phyloP scores from a whole-genome alignment of 2,113 vertebrate species.

The Cygnus buccinator region DNA sequence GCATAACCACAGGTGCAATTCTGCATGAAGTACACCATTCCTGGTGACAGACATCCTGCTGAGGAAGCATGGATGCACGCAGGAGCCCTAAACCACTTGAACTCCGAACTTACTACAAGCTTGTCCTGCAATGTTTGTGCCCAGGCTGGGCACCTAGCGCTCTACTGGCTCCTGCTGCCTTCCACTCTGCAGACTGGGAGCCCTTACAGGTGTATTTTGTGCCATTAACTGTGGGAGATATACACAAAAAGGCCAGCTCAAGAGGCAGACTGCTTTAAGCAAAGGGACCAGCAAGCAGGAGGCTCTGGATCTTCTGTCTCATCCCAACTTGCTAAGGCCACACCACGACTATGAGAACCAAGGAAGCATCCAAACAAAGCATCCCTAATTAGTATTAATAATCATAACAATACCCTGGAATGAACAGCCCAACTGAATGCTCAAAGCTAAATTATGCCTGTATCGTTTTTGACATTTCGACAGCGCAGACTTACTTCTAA shows the following conservation, averaged over 20 bases:
- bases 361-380: background rate
- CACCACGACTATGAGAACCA: background rate
- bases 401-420: background rate
- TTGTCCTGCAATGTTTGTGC: background rate
- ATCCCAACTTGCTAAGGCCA: background rate
- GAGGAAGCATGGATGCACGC: background rate
- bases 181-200: background rate
- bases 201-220: background rate
- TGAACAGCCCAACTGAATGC: background rate
- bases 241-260: background rate
- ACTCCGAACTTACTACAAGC: background rate
- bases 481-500: background rate
- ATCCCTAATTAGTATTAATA: background rate
- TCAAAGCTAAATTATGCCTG: background rate
- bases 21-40: background rate
- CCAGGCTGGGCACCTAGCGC: background rate
- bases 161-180: background rate
- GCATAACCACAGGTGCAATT: background rate
- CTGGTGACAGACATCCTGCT: background rate
- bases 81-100: background rate
- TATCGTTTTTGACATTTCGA: background rate
- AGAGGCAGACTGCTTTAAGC: background rate
- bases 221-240: background rate
- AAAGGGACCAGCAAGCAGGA: background rate
- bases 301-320: fast-evolving